These are phyloP conservation scores for Biston betularia DNA, from an alignment of 2,888 invertebrate species.

Conservation along the genomic window DNA sequence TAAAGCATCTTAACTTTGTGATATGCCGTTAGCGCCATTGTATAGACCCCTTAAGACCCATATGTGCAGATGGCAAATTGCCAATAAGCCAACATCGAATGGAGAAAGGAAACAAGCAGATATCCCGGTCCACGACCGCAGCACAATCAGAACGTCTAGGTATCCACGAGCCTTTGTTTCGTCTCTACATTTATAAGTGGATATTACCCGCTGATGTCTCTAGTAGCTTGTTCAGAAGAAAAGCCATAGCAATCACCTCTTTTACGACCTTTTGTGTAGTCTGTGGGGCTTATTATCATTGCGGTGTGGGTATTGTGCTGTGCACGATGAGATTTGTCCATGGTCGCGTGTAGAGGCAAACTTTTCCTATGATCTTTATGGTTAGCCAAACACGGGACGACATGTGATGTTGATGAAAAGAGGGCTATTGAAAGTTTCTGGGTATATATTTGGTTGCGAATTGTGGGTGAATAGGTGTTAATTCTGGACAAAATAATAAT, in stretches of 20 bases:
- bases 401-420: too few relatives aligned
- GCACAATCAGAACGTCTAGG: background rate
- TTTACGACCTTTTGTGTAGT: slow-evolving; percentile 36
- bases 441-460: too few relatives aligned
- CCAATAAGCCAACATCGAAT: slow-evolving; percentile 3
- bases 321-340: background rate
- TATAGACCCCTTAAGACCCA: background rate
- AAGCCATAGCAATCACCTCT: background rate
- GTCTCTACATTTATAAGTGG: background rate
- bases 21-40: too few relatives aligned
- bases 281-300: slow-evolving; percentile 26
- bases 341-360: too few relatives aligned
- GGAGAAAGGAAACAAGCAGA: slow-evolving; percentile 9
- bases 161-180: slow-evolving; percentile 6
- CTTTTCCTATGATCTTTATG: too few relatives aligned
- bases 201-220: background rate
- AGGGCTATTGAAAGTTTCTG: too few relatives aligned
- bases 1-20: too few relatives aligned
- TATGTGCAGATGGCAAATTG: slow-evolving; percentile 22
- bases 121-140: slow-evolving; percentile 17
- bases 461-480: too few relatives aligned
- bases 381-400: too few relatives aligned
- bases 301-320: background rate
- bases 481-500: too few relatives aligned
- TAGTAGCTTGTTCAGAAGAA: slow-evolving; percentile 11